Evolutionary conservation across 2,888 invertebrate species (phyloP).

Genomic region (Disparrhopalites patrizii): DNA sequence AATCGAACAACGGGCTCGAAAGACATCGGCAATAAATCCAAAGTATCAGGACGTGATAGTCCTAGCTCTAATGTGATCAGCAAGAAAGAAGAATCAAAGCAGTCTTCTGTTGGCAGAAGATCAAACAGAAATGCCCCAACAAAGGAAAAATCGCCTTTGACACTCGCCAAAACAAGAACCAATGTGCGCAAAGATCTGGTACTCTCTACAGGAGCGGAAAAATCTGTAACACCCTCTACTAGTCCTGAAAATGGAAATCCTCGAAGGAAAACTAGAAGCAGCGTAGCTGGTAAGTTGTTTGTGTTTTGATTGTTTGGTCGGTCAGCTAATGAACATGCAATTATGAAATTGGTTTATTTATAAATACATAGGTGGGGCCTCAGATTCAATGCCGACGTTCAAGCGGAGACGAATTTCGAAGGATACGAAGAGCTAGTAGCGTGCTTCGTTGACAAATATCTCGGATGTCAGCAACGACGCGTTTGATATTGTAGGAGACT

Average conservation of each 20-base stretch:
- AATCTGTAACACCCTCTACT: constrained; percentile 27
- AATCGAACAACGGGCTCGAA: constrained; percentile 28
- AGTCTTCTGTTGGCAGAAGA: constrained; percentile 27
- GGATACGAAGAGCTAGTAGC: constrained; percentile 40
- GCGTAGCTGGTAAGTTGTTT: constrained; percentile 37
- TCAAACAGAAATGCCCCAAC: constrained; percentile 32
- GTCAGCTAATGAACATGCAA: not conserved
- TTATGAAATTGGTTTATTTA: constrained; percentile 1
- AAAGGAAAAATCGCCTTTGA: constrained; percentile 41
- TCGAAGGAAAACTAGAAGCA: constrained; percentile 47
- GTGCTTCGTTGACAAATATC: too few species aligned
- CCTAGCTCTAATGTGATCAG: constrained; percentile 17
- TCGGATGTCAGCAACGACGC: too few species aligned
- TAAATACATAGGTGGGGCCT: constrained; percentile 31
- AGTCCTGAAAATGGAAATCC: constrained; percentile 46
- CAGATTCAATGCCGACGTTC: constrained; percentile 33
- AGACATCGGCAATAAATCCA: constrained; percentile 26
- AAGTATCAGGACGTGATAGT: constrained; percentile 29
- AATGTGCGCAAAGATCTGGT: constrained; percentile 31
- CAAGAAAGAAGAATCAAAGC: constrained; percentile 30
- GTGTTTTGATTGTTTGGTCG: not conserved
- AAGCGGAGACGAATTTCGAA: constrained; percentile 43
- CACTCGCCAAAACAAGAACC: constrained; percentile 43
- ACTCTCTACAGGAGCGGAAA: constrained; percentile 9
- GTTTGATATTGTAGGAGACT: too few species aligned